Evolutionary conservation across 2,797 vertebrate species (phyloP).

Genomic region (Fundulus diaphanus): DNA sequence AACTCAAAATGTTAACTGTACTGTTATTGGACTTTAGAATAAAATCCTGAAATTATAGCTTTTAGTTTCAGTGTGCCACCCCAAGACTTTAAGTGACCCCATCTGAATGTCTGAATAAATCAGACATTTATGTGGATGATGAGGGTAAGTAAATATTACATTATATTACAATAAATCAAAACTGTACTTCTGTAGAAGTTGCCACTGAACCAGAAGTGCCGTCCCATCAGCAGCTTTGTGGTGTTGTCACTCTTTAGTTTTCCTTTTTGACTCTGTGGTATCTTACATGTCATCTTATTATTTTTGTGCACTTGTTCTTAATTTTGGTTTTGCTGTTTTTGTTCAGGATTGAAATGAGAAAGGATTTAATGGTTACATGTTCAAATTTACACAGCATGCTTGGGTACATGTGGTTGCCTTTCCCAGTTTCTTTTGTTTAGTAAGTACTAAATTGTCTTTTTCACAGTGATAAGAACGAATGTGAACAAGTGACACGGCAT

Average conservation of each 20-base stretch:
- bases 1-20: no score
- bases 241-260: not conserved
- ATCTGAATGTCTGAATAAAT: no score
- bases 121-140: not conserved
- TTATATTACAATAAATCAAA: conserved; percentile 1
- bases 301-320: not conserved
- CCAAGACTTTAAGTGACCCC: no score
- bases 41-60: no score
- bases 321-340: conserved; percentile 9
- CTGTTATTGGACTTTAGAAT: no score
- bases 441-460: not conserved
- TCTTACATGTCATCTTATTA: not conserved
- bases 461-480: conserved; percentile 13
- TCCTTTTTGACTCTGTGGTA: conserved; percentile 6
- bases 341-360: not conserved
- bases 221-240: not conserved
- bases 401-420: not conserved
- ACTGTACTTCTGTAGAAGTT: not conserved
- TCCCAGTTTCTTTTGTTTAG: conserved; percentile 4
- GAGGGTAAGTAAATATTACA: not conserved
- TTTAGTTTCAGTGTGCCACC: no score
- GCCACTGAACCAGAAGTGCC: not conserved
- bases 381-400: conserved; percentile 1
- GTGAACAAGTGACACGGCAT: conserved; percentile 48
- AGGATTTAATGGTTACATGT: conserved; percentile 5